These are phyloP conservation scores for Cancer borealis DNA, from an alignment of 2,888 invertebrate genomes.

Conservation along the genomic window DNA sequence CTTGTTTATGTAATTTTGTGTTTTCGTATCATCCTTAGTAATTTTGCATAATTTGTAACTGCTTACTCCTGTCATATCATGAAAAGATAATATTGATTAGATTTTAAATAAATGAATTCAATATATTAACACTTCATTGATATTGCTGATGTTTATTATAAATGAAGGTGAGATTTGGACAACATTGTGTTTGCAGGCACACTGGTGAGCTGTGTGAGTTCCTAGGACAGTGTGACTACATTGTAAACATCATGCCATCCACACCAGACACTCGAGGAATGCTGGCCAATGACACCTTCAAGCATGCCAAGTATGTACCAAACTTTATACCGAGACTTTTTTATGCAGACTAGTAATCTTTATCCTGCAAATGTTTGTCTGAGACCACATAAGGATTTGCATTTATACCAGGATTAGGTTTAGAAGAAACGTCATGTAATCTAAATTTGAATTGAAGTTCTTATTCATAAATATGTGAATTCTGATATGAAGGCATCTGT, in stretches of 20 bases:
- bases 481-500: no score
- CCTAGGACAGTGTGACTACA: constrained; percentile 82
- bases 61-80: no score
- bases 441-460: no score
- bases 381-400: no score
- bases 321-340: background rate
- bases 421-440: no score
- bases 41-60: no score
- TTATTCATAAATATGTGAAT: no score
- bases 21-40: no score
- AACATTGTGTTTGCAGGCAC: constrained; percentile 49
- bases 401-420: no score
- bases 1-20: no score
- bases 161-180: background rate
- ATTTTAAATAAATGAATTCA: background rate
- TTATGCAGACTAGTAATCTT: background rate
- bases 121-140: background rate
- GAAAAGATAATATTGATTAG: background rate
- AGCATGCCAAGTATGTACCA: constrained; percentile 79
- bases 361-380: no score
- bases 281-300: constrained; percentile 81
- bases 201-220: constrained; percentile 79
- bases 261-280: constrained; percentile 82
- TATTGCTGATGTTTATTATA: background rate
- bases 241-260: constrained; percentile 83